These are phyloP conservation scores for Caenorhabditis sulstoni DNA, from an alignment of 2,888 invertebrate genomes.

Conservation along the genomic window DNA sequence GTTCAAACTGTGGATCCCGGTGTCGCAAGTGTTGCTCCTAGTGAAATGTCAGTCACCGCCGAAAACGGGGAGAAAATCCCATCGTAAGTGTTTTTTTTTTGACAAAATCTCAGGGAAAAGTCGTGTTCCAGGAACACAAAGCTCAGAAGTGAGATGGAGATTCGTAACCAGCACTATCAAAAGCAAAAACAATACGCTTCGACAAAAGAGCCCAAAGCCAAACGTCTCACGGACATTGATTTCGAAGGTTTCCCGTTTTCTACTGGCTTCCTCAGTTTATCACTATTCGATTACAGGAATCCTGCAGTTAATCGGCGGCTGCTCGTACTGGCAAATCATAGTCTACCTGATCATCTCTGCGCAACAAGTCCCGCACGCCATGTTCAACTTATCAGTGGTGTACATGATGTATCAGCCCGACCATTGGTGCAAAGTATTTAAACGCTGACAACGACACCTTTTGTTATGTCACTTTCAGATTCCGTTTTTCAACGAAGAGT, in stretches of 20 bases:
- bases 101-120: too few species aligned
- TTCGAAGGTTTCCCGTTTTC: constrained; percentile 72
- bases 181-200: constrained; percentile 68
- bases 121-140: constrained; percentile 41
- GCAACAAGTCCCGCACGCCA: constrained; percentile 79
- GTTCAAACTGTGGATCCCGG: constrained; percentile 18
- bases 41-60: constrained; percentile 38
- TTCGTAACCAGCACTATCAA: constrained; percentile 69
- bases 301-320: constrained; percentile 80
- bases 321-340: constrained; percentile 78
- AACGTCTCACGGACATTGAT: constrained; percentile 66
- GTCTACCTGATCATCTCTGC: constrained; percentile 78
- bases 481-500: constrained; percentile 71
- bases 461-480: constrained; percentile 62
- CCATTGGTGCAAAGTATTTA: constrained; percentile 77
- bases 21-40: constrained; percentile 50
- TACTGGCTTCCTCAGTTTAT: too few species aligned
- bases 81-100: constrained; percentile 29
- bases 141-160: constrained; percentile 67
- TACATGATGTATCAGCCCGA: constrained; percentile 81
- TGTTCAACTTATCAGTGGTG: constrained; percentile 79
- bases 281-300: constrained; percentile 72
- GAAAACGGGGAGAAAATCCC: constrained; percentile 29
- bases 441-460: neutral
- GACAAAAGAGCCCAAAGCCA: constrained; percentile 36